Base-by-base conservation (phyloP, 2,113 vertebrate genomes). In the Cacatua alba region DNA sequence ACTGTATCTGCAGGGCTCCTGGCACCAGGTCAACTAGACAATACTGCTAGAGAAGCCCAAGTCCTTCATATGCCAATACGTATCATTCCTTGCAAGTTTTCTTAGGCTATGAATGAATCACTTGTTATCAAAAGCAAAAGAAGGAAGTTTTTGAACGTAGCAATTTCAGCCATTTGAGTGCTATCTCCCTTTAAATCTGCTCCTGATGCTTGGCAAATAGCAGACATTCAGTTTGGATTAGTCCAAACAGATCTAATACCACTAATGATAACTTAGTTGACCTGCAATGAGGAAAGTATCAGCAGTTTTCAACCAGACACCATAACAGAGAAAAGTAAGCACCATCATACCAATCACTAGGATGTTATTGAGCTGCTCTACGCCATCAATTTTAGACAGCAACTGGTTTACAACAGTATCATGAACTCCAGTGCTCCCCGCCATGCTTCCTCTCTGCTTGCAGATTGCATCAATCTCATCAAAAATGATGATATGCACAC, bases 361-460 rank as follows among this genome's bases (percentile, higher is more conserved):
- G 98, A 99, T 99, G 98, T 99, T 99, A 97, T 99, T 99, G 95
- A 99, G 98, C 92, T 99, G 99, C 97, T 99, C 99, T 59, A 99
- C 99, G 0, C 99, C 99, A 12, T 99, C 99, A 2, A 99, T 99
- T 95, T 99, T 99, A 65, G 99, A 99, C 75, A 99, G 98, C 80
- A 99, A 95, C 97, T 99, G 99, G 98, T 99, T 99, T 92, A 99
- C 99, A 2, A 99, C 99, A 0, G 99, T 99, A 97, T 99, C 99
- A 0, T 99, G 99, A 91, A 99, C 99, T 0, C 99, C 99, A 0
- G 99, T 99, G 98, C 99, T 99, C 2, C 99, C 99, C 0, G 99
- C 99, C 99, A 99, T 99, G 97, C 99, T 99, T 70, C 99, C 99
- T 53, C 99, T 98, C 97, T 99, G 99, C 97, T 99, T 99, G 95